These are phyloP conservation scores for Eonycteris spelaea DNA, from an alignment of 2,113 vertebrate genomes.

Conservation along the genomic window DNA sequence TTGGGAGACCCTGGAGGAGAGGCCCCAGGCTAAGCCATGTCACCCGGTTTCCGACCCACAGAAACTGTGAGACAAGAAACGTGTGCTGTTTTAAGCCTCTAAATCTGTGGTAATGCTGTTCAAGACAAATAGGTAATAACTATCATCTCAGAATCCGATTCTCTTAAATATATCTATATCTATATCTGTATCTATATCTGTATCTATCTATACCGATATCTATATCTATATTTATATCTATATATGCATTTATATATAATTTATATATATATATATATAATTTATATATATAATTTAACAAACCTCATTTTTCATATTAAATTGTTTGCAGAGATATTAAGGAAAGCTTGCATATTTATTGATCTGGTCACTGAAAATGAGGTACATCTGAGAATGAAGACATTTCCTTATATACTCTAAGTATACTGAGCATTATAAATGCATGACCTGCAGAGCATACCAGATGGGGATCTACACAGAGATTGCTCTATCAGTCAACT, in stretches of 20 bases:
- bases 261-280: no score
- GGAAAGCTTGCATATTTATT: background rate
- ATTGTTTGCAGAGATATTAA: background rate
- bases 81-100: background rate
- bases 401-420: background rate
- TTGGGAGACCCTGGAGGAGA: background rate
- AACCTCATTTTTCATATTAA: background rate
- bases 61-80: background rate
- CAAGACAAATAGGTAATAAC: background rate
- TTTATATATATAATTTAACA: background rate
- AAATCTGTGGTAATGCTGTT: no score
- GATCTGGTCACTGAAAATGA: slow-evolving; percentile 24
- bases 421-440: background rate
- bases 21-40: accelerated
- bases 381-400: background rate
- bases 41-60: background rate
- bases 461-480: slow-evolving; percentile 22
- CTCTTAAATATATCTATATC: background rate
- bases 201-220: no score
- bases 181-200: no score
- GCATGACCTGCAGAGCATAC: background rate
- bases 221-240: no score
- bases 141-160: background rate
- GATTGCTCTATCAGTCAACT: background rate
- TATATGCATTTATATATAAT: background rate